Evolutionary conservation across 2,113 vertebrate species (phyloP).

Genomic region (Odocoileus hemionus): DNA sequence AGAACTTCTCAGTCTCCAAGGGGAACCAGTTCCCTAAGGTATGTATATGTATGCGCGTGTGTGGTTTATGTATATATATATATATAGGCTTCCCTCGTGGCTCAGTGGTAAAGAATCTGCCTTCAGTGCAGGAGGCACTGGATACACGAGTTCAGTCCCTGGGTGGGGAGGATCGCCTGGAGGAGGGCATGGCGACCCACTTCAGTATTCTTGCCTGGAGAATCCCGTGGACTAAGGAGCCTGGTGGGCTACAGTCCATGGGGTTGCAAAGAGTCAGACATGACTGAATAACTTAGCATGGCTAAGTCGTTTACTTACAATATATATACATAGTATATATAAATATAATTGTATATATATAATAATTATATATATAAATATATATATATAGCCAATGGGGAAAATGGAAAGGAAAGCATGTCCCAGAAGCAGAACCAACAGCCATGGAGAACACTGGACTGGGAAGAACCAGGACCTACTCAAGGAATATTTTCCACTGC

Average conservation of each 20-base stretch:
- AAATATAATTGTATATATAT: too few species aligned
- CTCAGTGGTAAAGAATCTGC: neutral
- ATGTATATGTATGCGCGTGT: neutral
- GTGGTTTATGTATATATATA: neutral
- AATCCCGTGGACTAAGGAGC: rapidly evolving
- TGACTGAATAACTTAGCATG: neutral
- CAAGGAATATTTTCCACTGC: neutral
- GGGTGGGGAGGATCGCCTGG: neutral
- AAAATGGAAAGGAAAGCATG: neutral
- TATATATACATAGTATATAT: neutral
- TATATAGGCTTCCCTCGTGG: neutral
- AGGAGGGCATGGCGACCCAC: neutral
- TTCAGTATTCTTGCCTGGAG: neutral
- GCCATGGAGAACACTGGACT: neutral
- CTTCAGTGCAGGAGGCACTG: neutral
- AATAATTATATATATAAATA: too few species aligned
- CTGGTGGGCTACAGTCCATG: neutral
- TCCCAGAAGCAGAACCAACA: neutral
- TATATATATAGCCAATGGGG: neutral
- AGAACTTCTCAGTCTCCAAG: neutral
- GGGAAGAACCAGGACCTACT: neutral
- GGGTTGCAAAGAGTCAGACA: neutral
- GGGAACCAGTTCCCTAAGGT: neutral
- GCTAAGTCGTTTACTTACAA: neutral
- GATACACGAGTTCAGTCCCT: neutral